Evolutionary conservation across 2,797 vertebrate genomes (phyloP).

Genomic region (Rhinoraja longicauda): DNA sequence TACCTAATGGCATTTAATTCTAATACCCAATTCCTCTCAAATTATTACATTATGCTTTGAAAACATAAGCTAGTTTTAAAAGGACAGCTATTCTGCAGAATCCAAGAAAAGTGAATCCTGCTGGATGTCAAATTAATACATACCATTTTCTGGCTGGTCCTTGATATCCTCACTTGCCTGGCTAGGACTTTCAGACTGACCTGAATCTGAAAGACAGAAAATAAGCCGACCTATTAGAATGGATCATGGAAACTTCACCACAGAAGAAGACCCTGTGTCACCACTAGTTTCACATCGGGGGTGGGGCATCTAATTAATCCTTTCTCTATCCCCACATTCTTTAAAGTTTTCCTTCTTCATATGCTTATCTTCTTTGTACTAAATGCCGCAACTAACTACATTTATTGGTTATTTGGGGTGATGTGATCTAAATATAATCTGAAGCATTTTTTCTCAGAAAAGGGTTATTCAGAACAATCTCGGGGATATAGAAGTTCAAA

Average conservation of each 20-base stretch:
- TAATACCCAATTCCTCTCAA: neutral
- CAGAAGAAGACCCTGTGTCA: conserved; percentile 3
- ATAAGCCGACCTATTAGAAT: conserved; percentile 44
- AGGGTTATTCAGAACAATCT: neutral
- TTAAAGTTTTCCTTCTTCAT: neutral
- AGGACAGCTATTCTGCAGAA: conserved; percentile 1
- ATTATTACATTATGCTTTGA: neutral
- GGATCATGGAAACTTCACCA: conserved; percentile 17
- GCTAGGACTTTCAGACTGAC: conserved; percentile 94
- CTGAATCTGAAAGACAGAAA: conserved; percentile 78
- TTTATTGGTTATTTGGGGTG: neutral
- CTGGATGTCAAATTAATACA: conserved; percentile 51
- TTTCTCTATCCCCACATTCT: neutral
- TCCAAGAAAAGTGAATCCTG: neutral
- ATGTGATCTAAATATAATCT: neutral
- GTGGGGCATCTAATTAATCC: neutral
- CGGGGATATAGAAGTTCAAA: neutral
- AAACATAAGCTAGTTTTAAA: conserved; percentile 16
- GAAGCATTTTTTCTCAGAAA: neutral
- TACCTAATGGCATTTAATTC: neutral
- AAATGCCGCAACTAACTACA: neutral
- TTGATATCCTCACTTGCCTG: conserved; percentile 94
- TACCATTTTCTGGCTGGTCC: conserved; percentile 96
- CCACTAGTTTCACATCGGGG: neutral
- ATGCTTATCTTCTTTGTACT: neutral